Base-by-base conservation (phyloP, 2,797 vertebrate genomes). In the Pseudochirops corinnae region DNA sequence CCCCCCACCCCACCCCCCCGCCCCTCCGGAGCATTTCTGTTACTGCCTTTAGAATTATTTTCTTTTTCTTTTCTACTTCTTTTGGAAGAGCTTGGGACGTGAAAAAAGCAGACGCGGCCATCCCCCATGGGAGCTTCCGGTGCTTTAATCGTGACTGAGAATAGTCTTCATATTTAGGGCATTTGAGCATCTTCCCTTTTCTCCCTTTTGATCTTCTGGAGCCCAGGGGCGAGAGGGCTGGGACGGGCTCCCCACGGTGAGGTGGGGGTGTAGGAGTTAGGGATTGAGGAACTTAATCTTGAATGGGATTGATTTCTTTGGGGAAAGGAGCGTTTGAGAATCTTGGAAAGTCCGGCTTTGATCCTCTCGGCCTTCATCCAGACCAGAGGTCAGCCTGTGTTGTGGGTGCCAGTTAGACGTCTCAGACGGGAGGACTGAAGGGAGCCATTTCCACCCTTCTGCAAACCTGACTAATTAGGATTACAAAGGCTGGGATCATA, bases 51-150 rank as follows among this genome's bases (percentile, higher is more conserved):
- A 93, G 55, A 39, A 57, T 94, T 92, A 56, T 55, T 94, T n/a
- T 39, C 2, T 74, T n/a, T 56, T n/a, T 55, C 60, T n/a, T 67
- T 33, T 60, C 31, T 39, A 46, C 60, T 74, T 26, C 3, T 52
- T 56, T 46, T 46, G 74, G 39, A 87, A 87, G 93, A 94, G 67
- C 56, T 97, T 58, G 93, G 97, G 95, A 96, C 97, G 94, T 93
- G 31, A 91, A 93, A 95, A 90, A 94, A 96, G 91, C 90, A 96
- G 55, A 94, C 58, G 90, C 62, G 56, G 93, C 92, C 92, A 60
- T 90, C 56, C 58, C 92, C 56, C 60, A 50, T 52, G 74, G n/a
- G 46, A 87, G 74, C 74, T 87, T 50, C 74, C 92, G 92, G 29
- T 18, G 4, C 31, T 91, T 92, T 92, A 0, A 91, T 1, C 91